Percentiles rank a stretch among this genome's conserved stretches.
Evolutionary conservation across 2,888 invertebrate species (phyloP).

Genomic region (Willowsia nigromaculata): DNA sequence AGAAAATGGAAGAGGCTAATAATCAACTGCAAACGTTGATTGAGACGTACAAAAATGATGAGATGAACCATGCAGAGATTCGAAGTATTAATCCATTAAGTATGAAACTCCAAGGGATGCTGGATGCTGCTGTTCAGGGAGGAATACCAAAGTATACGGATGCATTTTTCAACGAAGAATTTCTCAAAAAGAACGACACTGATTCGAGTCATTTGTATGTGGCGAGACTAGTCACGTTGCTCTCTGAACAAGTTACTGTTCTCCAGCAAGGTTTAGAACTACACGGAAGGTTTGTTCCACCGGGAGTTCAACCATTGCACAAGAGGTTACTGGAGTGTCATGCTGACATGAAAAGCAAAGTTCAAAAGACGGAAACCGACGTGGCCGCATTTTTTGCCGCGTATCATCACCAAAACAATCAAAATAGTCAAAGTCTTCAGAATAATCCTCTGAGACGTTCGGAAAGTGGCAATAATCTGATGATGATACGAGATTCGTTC

Average conservation of each 20-base stretch:
- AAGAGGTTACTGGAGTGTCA: conserved; percentile 93
- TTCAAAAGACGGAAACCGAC: conserved; percentile 79
- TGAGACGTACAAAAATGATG: conserved; percentile 87
- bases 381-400: conserved; percentile 63
- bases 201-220: conserved; percentile 66
- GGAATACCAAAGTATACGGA: conserved; percentile 97
- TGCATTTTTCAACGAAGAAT: conserved; percentile 93
- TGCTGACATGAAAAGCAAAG: conserved; percentile 88
- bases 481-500: conserved; percentile 72
- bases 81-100: conserved; percentile 94
- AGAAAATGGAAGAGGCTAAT: conserved; percentile 95
- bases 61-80: conserved; percentile 79
- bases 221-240: conserved; percentile 50
- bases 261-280: conserved; percentile 91
- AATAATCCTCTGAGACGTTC: conserved; percentile 65
- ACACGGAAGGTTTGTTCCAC: conserved; percentile 92
- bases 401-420: conserved; percentile 1
- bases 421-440: background rate
- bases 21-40: conserved; percentile 91
- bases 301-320: conserved; percentile 94
- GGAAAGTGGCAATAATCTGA: conserved; percentile 66
- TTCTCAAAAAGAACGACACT: conserved; percentile 82
- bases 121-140: conserved; percentile 97
- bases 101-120: conserved; percentile 94
- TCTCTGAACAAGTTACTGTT: conserved; percentile 79